These are phyloP conservation scores for Sebastes minor DNA, from an alignment of 2,797 vertebrate genomes.

Conservation along the genomic window DNA sequence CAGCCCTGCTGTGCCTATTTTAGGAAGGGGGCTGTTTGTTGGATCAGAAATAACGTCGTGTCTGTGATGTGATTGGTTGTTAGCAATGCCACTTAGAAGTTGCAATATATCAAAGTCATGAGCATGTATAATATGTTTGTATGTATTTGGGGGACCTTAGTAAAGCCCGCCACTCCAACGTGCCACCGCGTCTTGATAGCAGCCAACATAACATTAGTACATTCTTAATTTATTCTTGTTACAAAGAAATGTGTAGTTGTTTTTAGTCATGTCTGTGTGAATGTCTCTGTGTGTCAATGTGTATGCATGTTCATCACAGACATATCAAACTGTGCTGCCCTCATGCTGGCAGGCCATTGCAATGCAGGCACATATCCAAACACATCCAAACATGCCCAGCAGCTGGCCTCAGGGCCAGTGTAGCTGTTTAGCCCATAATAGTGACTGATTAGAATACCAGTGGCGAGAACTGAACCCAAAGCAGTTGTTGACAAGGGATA, in stretches of 20 bases:
- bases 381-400: conserved; percentile 64
- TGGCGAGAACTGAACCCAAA: conserved; percentile 65
- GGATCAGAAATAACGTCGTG: not conserved
- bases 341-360: conserved; percentile 55
- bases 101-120: not conserved
- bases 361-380: conserved; percentile 64
- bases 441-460: conserved; percentile 74
- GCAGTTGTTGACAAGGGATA: conserved; percentile 79
- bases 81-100: not conserved
- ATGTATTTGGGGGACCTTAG: not conserved
- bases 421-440: conserved; percentile 68
- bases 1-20: not conserved
- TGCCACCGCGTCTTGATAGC: conserved; percentile 42
- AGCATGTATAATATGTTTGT: not conserved
- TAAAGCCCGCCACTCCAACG: not conserved
- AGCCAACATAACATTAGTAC: conserved; percentile 25
- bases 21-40: not conserved
- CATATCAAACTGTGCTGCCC: conserved; percentile 57
- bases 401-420: conserved; percentile 63
- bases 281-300: not conserved
- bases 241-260: not conserved
- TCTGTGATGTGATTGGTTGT: not conserved
- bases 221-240: conserved; percentile 41
- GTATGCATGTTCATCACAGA: conserved; percentile 34
- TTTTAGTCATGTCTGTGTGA: not conserved